Conservation (phyloP, 2,888 invertebrate species). For the Melangyna quadrimaculata region DNA sequence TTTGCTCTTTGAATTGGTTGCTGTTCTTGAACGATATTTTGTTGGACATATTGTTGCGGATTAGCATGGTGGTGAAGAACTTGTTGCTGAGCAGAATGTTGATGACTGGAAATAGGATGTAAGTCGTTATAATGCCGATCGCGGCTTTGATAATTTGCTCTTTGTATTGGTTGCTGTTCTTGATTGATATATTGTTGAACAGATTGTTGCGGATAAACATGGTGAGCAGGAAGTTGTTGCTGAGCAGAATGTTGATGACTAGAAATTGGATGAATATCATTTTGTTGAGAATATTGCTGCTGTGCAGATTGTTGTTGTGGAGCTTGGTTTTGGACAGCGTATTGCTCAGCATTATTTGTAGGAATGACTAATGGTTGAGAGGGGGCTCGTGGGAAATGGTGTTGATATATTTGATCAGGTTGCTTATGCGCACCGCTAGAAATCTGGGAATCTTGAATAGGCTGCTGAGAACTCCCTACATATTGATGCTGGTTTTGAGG, state of each 20-base stretch:
- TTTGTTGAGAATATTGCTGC: neutral
- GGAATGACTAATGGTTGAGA: slow-evolving; percentile 30
- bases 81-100: neutral
- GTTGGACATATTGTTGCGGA: neutral
- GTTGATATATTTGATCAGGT: slow-evolving; percentile 57
- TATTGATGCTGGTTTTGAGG: slow-evolving; percentile 10
- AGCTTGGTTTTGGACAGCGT: neutral
- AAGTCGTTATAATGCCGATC: neutral
- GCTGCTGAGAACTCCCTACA: slow-evolving; percentile 50
- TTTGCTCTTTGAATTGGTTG: neutral
- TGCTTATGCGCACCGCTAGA: slow-evolving; percentile 53
- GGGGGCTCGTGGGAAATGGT: slow-evolving; percentile 36
- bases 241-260: neutral
- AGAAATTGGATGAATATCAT: slow-evolving; percentile 8
- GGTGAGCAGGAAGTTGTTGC: neutral
- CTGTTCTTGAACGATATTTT: neutral
- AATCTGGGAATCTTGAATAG: slow-evolving; percentile 50
- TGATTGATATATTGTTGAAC: neutral
- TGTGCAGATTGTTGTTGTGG: neutral
- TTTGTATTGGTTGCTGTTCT: neutral
- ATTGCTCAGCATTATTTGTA: neutral
- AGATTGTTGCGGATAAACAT: neutral
- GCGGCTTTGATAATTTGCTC: neutral
- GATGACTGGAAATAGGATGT: too few species aligned
- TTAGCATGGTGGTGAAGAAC: neutral